Base-by-base conservation (phyloP, 1,140 invertebrate species). In the Homalodisca vitripennis region DNA sequence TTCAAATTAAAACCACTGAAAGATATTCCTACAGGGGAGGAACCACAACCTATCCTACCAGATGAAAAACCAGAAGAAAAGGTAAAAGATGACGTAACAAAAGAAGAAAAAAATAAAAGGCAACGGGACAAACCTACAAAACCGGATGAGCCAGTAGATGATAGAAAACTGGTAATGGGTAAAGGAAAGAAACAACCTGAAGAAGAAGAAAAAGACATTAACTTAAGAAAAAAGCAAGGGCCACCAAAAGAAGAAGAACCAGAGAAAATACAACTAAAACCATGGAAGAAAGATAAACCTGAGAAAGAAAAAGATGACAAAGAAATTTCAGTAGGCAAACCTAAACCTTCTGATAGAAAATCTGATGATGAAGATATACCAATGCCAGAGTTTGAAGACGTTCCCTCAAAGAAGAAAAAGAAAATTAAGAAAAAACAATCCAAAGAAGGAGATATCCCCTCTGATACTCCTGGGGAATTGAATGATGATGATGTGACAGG, bases 191-290 rank as follows among this genome's bases (percentile, higher is more conserved):
- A 82, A 64, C 76, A 79, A 55, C 72, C 75, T 22, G 65, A 75
- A 63, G 73, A 77, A 46, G 70, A 74, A 64, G 73, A 80, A 51
- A 77, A 81, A 72, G 77, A 81, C 71, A 75, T 82, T 3, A 74
- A 75, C 71, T 77, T 76, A 12, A 83, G 81, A 67, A 80, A 81
- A 64, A 79, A 83, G 47, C 79, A 76, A 80, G 79, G 72, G 71
- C 77, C 68, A 65, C 72, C 72, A 20, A 74, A 77, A 48, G 75
- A 76, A 48, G 77, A 76, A 65, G 29, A 73, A 32, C 71, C 73
- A 1, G 75, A 79, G 70, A 57, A 71, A 71, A 71, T 77, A 13
- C 71, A 67, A 62, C 67, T 73, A 60, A 77, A 75, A 70, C 74
- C 74, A 31, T 68, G 73, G 73, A 72, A 62, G 24, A 70, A 73